Evolutionary conservation across 1,140 invertebrate species (phyloP).

Genomic region (Lordiphosa stackelbergi): DNA sequence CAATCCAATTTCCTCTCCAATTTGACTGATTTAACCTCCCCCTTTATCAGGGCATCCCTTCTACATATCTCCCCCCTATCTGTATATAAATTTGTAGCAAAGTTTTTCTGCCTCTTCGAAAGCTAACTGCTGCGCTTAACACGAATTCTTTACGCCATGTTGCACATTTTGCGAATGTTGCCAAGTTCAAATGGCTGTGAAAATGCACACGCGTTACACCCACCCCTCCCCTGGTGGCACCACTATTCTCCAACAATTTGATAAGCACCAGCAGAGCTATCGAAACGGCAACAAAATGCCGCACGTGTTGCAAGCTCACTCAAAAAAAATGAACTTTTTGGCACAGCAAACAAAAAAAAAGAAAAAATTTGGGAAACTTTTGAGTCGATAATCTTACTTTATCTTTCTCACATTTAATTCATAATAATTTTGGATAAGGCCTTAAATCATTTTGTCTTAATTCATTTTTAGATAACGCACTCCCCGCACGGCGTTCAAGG

Average conservation of each 20-base stretch:
- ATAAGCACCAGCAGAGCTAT: conserved; percentile 22
- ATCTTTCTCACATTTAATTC: background rate
- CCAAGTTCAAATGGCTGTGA: conserved; percentile 72
- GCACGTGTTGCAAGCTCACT: conserved; percentile 27
- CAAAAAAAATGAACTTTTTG: conserved; percentile 9
- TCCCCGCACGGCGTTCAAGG: background rate
- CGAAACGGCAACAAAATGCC: conserved; percentile 11
- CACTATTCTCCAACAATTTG: conserved; percentile 21
- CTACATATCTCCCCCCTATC: too few relatives aligned
- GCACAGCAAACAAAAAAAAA: too few relatives aligned
- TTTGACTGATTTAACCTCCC: too few relatives aligned
- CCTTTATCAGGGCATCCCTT: too few relatives aligned
- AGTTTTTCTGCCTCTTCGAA: conserved; percentile 44
- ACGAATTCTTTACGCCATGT: conserved; percentile 60
- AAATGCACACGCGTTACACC: conserved; percentile 51
- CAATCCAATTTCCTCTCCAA: too few relatives aligned
- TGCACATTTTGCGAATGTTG: conserved; percentile 69
- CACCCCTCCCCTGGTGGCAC: background rate
- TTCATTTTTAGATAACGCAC: conserved; percentile 4
- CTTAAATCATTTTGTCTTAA: background rate
- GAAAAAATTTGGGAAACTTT: background rate
- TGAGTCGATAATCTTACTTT: background rate
- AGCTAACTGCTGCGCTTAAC: conserved; percentile 64
- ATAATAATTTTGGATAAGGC: background rate
- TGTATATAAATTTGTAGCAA: conserved; percentile 28